Base-by-base conservation (phyloP, 2,888 invertebrate species). In the Lasioglossum calceatum region DNA sequence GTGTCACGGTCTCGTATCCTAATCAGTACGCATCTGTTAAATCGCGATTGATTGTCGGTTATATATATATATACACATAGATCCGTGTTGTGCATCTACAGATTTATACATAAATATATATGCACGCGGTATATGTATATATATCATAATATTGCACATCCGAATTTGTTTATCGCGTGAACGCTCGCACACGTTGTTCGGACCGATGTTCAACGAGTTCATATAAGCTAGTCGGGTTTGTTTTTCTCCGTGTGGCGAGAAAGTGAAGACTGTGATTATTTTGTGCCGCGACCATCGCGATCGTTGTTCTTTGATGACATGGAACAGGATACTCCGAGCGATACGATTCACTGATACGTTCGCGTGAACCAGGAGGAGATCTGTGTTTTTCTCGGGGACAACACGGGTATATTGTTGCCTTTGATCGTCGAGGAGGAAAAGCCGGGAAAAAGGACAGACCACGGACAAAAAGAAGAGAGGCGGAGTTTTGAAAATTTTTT, bases 1-100 rank as follows among this genome's bases (percentile, higher is more conserved):
- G 79, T 79, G 82, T 82, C 64, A 74, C 77, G 72, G 77, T 83
- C 32, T 71, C 58, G 58, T 16, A 50, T 54, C 23, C 32, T 74
- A n/a, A 42, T 1, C 47, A 1, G 50, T 74, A 54, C 74, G 23
- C 14, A 54, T 23, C 36, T 71, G 42, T 42, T 71, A 42, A 71
- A 42, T 14, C 71, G 42, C 71, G 71, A 71, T 42, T n/a, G 71
- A 42, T 27, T n/a, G 75, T 54, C 75, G n/a, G 32, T 61, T 4
- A 27, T 75, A 70, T 36, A 36, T 36, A 32, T 32, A 32, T 32
- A 23, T 42, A 71, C n/a, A 5, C 8, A 36, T n/a, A n/a, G 1
- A 39, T 19, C 39, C n/a, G 64, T 36, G 67, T 19, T 70, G 23
- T 42, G 70, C 12, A n/a, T 70, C 8, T 39, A 36, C 16, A 7